phyloP scores from a whole-genome alignment of 2,797 vertebrate species.

The Euphonia xanthogaster region DNA sequence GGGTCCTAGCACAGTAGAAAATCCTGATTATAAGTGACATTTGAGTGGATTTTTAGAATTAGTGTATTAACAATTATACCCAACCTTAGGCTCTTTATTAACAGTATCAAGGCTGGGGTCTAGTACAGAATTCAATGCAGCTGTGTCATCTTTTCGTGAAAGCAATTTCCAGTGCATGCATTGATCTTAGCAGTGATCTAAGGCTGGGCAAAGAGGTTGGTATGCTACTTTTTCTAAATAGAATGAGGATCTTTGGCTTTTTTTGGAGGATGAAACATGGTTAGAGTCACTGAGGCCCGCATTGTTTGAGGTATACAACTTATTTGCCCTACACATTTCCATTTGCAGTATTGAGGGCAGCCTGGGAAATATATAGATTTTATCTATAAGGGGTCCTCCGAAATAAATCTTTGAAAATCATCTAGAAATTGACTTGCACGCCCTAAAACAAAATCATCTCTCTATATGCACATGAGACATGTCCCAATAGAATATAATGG shows the following conservation, averaged over 20 bases:
- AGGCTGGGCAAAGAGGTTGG: constrained; percentile 5
- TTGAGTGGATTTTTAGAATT: constrained; percentile 84
- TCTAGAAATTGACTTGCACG: not conserved
- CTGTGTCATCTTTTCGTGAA: constrained; percentile 69
- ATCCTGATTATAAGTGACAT: constrained; percentile 84
- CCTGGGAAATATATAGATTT: not conserved
- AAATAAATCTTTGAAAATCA: not conserved
- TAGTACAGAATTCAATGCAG: constrained; percentile 62
- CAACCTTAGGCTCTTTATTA: constrained; percentile 81
- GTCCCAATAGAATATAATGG: not conserved
- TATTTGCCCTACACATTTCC: not conserved
- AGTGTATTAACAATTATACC: constrained; percentile 83
- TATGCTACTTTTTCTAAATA: not conserved
- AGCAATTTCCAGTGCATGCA: constrained; percentile 49
- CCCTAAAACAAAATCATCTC: not conserved
- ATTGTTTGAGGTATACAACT: not conserved
- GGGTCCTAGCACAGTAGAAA: constrained; percentile 79
- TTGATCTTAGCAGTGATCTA: constrained; percentile 51
- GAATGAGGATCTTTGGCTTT: not conserved
- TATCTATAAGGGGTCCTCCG: not conserved
- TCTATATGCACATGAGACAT: not conserved
- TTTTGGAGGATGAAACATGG: not conserved
- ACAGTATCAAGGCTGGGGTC: constrained; percentile 71
- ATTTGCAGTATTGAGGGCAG: not conserved
- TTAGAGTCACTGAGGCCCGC: not conserved